These are phyloP conservation scores for Salminus brasiliensis DNA, from an alignment of 2,113 vertebrate genomes.

Conservation along the genomic window DNA sequence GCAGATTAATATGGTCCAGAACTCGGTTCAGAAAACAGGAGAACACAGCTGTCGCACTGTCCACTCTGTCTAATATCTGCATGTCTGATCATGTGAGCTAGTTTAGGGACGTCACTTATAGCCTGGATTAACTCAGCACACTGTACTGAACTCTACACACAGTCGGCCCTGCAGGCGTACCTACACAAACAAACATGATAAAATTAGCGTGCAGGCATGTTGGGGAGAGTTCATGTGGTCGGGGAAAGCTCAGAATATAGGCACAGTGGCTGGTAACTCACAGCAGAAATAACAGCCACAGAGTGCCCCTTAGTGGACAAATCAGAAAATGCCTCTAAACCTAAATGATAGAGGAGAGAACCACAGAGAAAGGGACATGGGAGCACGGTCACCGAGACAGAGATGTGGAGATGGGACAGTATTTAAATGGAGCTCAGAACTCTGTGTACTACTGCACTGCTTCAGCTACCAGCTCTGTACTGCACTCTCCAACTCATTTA, in stretches of 20 bases:
- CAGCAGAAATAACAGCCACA: background rate
- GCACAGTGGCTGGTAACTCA: background rate
- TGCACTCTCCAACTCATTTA: too few relatives aligned
- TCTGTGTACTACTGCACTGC: too few relatives aligned
- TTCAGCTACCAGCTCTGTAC: too few relatives aligned
- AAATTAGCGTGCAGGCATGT: slow-evolving; percentile 16
- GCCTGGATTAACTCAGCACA: background rate
- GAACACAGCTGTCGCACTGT: too few relatives aligned
- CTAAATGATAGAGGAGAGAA: background rate
- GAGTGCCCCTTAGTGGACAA: slow-evolving; percentile 29
- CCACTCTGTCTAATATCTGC: too few relatives aligned
- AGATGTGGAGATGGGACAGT: too few relatives aligned
- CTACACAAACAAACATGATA: background rate
- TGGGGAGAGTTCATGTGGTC: slow-evolving; percentile 7
- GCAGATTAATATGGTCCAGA: too few relatives aligned
- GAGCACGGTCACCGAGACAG: too few relatives aligned
- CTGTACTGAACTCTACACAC: background rate
- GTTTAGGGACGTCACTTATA: background rate
- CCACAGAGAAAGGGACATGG: background rate
- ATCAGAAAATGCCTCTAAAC: background rate
- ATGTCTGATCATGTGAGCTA: too few relatives aligned
- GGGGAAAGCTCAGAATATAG: background rate
- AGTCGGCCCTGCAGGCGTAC: background rate
- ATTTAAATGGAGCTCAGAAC: too few relatives aligned
- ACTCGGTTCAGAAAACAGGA: too few relatives aligned